Percentiles rank a stretch among this genome's conserved stretches.
Evolutionary conservation across 2,888 invertebrate genomes (phyloP).

Genomic region (Nezara viridula): DNA sequence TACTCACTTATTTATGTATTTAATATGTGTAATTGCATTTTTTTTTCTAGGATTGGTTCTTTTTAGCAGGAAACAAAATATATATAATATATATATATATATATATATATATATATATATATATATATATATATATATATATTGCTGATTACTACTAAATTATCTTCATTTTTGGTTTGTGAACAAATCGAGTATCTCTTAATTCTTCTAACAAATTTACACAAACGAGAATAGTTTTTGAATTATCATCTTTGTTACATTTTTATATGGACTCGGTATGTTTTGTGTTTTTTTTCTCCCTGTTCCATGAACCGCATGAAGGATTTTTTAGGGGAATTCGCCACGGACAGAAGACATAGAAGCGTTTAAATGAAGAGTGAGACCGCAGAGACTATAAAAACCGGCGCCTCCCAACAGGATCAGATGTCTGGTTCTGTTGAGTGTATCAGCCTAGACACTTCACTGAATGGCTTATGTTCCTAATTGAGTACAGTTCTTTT

Average conservation of each 20-base stretch:
- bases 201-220: no score
- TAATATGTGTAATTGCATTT: no score
- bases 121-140: no score
- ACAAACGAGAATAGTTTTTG: neutral
- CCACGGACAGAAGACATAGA: neutral
- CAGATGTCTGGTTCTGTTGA: slow-evolving; percentile 39
- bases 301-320: neutral
- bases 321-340: neutral
- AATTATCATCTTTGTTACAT: neutral
- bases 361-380: neutral
- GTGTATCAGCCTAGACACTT: neutral
- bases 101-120: no score
- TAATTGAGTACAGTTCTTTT: slow-evolving; percentile 21
- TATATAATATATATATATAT: no score
- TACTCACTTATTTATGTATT: no score
- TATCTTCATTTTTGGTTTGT: no score
- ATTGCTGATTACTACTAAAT: no score
- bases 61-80: no score
- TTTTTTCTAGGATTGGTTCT: no score
- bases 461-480: neutral
- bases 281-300: neutral
- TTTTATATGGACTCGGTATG: neutral
- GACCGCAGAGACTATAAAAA: slow-evolving; percentile 30
- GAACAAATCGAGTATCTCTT: no score
- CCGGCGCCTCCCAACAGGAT: neutral